Percentiles rank a stretch among this genome's conserved stretches.
Conservation (phyloP, 1,140 invertebrate genomes). For the Hypothenemus hampei region DNA sequence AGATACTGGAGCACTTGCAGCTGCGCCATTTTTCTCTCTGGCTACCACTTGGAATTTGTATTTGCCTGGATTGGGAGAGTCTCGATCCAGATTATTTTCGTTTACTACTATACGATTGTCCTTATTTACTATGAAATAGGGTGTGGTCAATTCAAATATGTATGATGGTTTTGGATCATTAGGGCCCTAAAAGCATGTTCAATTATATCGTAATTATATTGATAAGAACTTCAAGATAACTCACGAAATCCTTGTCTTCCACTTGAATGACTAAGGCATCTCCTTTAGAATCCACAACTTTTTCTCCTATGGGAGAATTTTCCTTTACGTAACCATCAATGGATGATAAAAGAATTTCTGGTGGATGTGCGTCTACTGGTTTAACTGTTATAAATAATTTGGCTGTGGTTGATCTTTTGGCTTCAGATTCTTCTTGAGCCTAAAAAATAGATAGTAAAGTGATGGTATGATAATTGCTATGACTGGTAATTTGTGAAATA, state of each 20-base stretch:
- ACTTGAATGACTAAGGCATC: conserved; percentile 68
- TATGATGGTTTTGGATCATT: conserved; percentile 71
- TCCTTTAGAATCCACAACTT: conserved; percentile 63
- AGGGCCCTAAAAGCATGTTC: conserved; percentile 47
- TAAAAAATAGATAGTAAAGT: conserved; percentile 33
- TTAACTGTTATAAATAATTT: conserved; percentile 76
- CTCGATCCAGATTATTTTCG: conserved; percentile 78
- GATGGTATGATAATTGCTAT: neutral
- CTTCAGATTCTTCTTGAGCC: conserved; percentile 77
- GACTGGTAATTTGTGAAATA: neutral
- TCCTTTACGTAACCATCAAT: conserved; percentile 78
- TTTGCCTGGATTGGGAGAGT: conserved; percentile 77
- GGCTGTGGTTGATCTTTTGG: conserved; percentile 71
- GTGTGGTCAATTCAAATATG: conserved; percentile 77
- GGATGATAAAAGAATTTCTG: conserved; percentile 65
- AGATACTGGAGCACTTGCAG: conserved; percentile 74
- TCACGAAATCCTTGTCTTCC: conserved; percentile 77
- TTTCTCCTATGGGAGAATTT: conserved; percentile 77
- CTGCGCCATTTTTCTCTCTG: conserved; percentile 68
- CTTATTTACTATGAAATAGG: conserved; percentile 72
- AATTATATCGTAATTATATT: no score
- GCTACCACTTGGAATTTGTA: conserved; percentile 80
- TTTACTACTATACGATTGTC: conserved; percentile 71
- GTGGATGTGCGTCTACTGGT: conserved; percentile 79
- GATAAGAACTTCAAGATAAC: no score